Conservation (phyloP, 2,113 vertebrate genomes). For the Rhinogobius similis region DNA sequence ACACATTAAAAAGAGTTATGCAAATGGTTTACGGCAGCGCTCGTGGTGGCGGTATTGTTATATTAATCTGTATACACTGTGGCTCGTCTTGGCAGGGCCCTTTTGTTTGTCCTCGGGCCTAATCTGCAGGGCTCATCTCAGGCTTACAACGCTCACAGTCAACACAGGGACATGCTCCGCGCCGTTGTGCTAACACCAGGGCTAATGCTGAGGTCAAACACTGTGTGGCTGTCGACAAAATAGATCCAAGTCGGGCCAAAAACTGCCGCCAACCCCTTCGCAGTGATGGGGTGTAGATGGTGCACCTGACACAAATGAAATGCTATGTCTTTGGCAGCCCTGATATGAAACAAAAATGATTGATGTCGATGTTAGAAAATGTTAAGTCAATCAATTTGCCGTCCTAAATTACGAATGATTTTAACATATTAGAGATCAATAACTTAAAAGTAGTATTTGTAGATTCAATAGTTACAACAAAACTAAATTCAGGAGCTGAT, state of each 20-base stretch:
- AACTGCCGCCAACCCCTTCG: conserved; percentile 29
- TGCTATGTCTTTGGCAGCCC: not conserved
- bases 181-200: conserved; percentile 46
- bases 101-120: conserved; percentile 63
- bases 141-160: conserved; percentile 67
- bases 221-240: conserved; percentile 11
- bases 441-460: too few relatives aligned
- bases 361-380: not conserved
- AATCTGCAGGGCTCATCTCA: conserved; percentile 66
- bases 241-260: conserved; percentile 29
- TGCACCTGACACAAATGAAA: conserved; percentile 27
- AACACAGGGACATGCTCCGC: conserved; percentile 59
- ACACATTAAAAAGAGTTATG: conserved; percentile 80
- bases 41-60: conserved; percentile 70
- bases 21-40: conserved; percentile 78
- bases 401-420: too few relatives aligned
- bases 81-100: conserved; percentile 66
- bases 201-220: conserved; percentile 60
- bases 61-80: conserved; percentile 75
- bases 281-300: conserved; percentile 1
- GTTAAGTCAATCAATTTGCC: too few relatives aligned
- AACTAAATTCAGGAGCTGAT: too few relatives aligned
- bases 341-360: not conserved
- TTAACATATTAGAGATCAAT: too few relatives aligned
- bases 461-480: too few relatives aligned